These are phyloP conservation scores for Rynchops niger DNA, from an alignment of 2,113 vertebrate genomes.

Conservation along the genomic window DNA sequence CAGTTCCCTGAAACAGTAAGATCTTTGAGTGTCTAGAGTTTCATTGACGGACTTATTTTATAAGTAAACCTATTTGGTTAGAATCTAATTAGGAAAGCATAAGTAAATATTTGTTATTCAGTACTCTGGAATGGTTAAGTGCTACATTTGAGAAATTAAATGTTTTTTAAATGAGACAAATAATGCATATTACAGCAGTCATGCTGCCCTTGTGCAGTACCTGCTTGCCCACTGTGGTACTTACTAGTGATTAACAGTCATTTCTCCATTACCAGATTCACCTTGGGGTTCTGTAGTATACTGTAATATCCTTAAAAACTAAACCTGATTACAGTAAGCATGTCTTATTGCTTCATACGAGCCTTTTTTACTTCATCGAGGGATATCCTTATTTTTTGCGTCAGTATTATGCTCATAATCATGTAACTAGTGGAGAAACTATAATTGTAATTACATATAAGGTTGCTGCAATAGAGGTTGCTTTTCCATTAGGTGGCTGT, in stretches of 20 bases:
- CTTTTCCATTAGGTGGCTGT: neutral
- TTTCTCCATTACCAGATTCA: neutral
- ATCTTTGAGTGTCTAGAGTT: slow-evolving; percentile 8
- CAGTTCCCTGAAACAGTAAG: neutral
- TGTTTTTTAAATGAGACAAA: slow-evolving; percentile 42
- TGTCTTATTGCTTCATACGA: neutral
- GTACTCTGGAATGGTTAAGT: slow-evolving; percentile 12
- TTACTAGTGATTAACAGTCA: neutral
- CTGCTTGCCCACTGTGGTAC: neutral
- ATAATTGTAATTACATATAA: neutral
- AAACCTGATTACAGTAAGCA: neutral
- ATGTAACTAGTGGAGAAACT: neutral
- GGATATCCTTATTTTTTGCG: neutral
- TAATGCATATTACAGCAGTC: neutral
- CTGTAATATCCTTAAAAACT: neutral
- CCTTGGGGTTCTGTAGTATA: neutral
- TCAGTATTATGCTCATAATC: neutral
- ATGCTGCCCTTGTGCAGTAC: neutral
- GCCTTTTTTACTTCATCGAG: neutral
- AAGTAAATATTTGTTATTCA: slow-evolving; percentile 48
- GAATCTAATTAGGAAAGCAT: slow-evolving; percentile 48
- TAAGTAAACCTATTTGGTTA: slow-evolving; percentile 46
- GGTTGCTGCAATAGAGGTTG: neutral
- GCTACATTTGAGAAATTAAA: slow-evolving; percentile 28
- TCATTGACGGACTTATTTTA: slow-evolving; percentile 20